Base-by-base conservation (phyloP, 2,113 vertebrate species). In the Kryptolebias marmoratus region DNA sequence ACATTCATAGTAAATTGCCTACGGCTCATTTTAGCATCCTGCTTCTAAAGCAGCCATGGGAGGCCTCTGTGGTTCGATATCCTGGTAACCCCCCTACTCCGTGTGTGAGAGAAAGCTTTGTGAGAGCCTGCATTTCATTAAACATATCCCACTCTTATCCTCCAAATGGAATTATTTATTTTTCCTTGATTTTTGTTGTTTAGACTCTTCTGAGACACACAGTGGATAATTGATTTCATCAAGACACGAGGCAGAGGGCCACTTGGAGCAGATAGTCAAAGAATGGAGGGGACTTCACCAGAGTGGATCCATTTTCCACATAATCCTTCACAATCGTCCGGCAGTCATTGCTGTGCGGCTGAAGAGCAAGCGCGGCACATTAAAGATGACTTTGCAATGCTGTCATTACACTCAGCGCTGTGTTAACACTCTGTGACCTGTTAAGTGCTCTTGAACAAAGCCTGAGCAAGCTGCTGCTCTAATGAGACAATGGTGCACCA, bases 231-330 rank as follows among this genome's bases (percentile, higher is more conserved):
- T 89, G 86, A 91, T 88, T 88, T 85, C 68, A 85, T 89, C 86
- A 73, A 68, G 71, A 69, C 44, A 74, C 31, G 52, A 77, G 57
- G 64, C 66, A 30, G 58, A 6, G 59, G 71, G n/a, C 80, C 79
- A 83, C 74, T 82, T 15, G 16, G 56, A 68, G 58, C 56, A 64
- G 48, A 68, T 64, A 80, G 80, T 27, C 32, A 70, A 60, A 80
- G 83, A 87, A 83, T 79, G 79, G 71, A 85, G 69, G 73, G 75
- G 87, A 88, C 82, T 89, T 87, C 79, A 84, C 73, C 83, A 80
- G 84, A 92, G 87, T 88, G 86, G 81, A 69, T 84, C 87, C 74
- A 89, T 90, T 90, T 90, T 91, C 84, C 77, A 85, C 84, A 89
- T 90, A 88, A 91, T 91, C 83, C 90, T 68, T 75, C 65, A 64